Conservation (phyloP, 2,888 invertebrate species). For the Drosophila aldrichi region DNA sequence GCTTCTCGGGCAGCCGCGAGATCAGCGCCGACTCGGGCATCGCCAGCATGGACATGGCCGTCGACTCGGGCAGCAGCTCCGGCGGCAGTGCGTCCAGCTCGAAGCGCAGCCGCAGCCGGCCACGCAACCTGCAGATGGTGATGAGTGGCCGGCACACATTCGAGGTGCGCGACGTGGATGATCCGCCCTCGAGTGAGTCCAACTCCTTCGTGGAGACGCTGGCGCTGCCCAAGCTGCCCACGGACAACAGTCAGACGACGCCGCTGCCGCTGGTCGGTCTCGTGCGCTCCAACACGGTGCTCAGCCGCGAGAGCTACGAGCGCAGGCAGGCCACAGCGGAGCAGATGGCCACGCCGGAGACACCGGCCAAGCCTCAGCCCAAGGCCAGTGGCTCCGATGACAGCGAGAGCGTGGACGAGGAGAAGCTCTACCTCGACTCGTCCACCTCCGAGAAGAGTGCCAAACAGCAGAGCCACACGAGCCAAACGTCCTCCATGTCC, state of each 20-base stretch:
- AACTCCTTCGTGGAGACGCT: slow-evolving; percentile 83
- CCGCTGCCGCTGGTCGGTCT: slow-evolving; percentile 84
- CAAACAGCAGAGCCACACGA: slow-evolving; percentile 78
- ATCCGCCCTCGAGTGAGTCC: slow-evolving; percentile 85
- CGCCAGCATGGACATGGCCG: slow-evolving; percentile 83
- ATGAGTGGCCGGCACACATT: slow-evolving; percentile 91
- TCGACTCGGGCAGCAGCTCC: slow-evolving; percentile 73
- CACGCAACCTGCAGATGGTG: slow-evolving; percentile 90
- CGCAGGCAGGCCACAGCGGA: slow-evolving; percentile 45
- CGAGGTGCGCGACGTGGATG: slow-evolving; percentile 89
- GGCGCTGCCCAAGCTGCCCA: slow-evolving; percentile 84
- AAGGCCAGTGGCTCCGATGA: slow-evolving; percentile 76
- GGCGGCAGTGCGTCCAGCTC: slow-evolving; percentile 73
- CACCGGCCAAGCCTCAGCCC: slow-evolving; percentile 32
- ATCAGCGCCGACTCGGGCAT: slow-evolving; percentile 85
- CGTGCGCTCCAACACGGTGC: slow-evolving; percentile 84
- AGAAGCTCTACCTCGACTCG: slow-evolving; percentile 89
- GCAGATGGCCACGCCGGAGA: slow-evolving; percentile 8
- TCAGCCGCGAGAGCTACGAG: slow-evolving; percentile 82
- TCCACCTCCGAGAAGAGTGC: slow-evolving; percentile 86
- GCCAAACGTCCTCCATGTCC: slow-evolving; percentile 82
- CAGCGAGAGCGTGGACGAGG: slow-evolving; percentile 88
- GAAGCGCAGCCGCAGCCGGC: slow-evolving; percentile 86
- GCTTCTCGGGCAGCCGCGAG: slow-evolving; percentile 85
- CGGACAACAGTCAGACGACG: slow-evolving; percentile 80